Evolutionary conservation across 2,113 vertebrate species (phyloP), one percentile per base, ranked within the genome.

Genomic region (Ptychochromis oligacanthus): DNA sequence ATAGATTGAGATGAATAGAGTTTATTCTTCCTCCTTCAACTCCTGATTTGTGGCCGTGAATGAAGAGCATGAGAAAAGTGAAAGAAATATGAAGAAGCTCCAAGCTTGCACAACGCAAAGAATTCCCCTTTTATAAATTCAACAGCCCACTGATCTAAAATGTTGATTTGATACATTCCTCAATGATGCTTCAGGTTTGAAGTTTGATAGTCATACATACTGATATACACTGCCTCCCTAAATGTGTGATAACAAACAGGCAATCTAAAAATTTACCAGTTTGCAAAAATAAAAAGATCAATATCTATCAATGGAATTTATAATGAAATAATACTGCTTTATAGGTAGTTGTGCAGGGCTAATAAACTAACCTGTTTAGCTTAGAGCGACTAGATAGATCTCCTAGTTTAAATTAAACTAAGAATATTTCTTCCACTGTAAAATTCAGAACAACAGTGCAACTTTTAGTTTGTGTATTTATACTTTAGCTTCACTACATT

Each of bases 21-120:
- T 86, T 91, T 90, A 95, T 95, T 95, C 88, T 95, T 96, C 93
- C 57, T 88, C 55, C 86, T 83, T 86, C 75, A 80, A 82, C 93
- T 93, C 83, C 90, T 91, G 83, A 90, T 92, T 81, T 92, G 80
- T 86, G 59, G 82, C 65, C 2, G 9, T 64, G 79, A 79, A 86
- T 79, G 86, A 82, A 79, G 84, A 81, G 83, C 88, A 82, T 90
- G 91, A 93, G 87, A 91, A 90, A 90, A 83, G 49, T 55, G 26
- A 24, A 49, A 46, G 22, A 87, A 84, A 81, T 46, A 79, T 55
- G 60, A 75, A 77, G 90, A 88, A 75, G 75, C 49, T 84, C 65
- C 22, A 4, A 75, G 40, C n/a, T 46, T 4, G 61, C 31, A 12
- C 26, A 28, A 56, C 11, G 2, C 40, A 60, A 43, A 80, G 36